These are phyloP conservation scores for Knipowitschia caucasica DNA, from an alignment of 2,797 vertebrate species.

Conservation along the genomic window DNA sequence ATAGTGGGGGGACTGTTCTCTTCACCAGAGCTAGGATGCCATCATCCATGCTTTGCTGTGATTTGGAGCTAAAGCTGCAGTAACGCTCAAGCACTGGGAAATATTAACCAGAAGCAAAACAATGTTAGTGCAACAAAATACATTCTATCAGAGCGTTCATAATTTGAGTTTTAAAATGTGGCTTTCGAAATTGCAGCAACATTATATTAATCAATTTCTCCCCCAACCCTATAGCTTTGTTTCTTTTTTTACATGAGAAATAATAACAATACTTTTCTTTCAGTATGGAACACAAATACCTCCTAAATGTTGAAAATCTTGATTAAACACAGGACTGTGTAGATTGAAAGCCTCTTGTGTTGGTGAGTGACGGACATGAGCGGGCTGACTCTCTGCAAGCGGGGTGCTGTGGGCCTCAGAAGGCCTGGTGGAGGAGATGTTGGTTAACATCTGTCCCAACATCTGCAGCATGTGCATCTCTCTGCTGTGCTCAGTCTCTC, in stretches of 20 bases:
- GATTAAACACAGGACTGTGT: constrained; percentile 42
- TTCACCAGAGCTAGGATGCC: constrained; percentile 82
- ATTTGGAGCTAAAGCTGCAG: constrained; percentile 74
- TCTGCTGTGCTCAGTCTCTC: constrained; percentile 82
- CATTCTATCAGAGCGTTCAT: too few species aligned
- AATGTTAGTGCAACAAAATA: background rate
- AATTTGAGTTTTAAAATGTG: too few species aligned
- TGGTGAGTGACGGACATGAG: constrained; percentile 59
- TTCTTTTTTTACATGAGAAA: too few species aligned
- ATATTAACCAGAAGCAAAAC: background rate
- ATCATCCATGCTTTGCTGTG: constrained; percentile 85
- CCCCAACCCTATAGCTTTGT: background rate
- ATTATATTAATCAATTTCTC: too few species aligned
- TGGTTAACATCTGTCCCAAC: constrained; percentile 88
- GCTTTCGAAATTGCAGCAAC: too few species aligned
- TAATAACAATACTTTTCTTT: constrained; percentile 17
- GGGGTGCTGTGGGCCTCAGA: constrained; percentile 66
- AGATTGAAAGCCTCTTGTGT: constrained; percentile 52
- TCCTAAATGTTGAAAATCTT: constrained; percentile 61
- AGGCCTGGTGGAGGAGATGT: constrained; percentile 69
- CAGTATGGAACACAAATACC: constrained; percentile 36
- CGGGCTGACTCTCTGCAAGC: constrained; percentile 51
- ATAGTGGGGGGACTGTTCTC: constrained; percentile 85
- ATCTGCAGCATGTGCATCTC: constrained; percentile 91
- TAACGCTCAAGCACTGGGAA: constrained; percentile 83